These are phyloP conservation scores for Struthio camelus DNA, from an alignment of 2,113 vertebrate species.

Conservation along the genomic window DNA sequence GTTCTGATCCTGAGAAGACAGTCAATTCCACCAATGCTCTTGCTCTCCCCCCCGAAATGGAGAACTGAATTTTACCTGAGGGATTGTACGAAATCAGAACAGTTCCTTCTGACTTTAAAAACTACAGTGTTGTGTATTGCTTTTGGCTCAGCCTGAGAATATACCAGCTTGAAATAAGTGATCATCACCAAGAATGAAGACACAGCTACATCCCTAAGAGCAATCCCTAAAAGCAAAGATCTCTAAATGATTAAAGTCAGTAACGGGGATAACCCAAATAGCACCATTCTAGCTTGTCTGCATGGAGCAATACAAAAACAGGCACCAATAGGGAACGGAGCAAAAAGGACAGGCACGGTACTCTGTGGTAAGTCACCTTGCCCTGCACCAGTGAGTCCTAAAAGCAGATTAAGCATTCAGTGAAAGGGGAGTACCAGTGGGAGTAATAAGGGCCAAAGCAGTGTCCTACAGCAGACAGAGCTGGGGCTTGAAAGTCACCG, in stretches of 20 bases:
- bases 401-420: background rate
- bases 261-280: background rate
- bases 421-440: background rate
- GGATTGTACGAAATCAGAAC: background rate
- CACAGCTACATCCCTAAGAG: background rate
- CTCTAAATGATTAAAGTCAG: background rate
- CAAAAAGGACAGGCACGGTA: background rate
- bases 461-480: background rate
- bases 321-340: background rate
- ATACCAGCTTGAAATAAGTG: background rate
- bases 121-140: accelerated
- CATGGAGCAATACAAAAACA: background rate
- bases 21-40: background rate
- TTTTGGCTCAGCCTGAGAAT: background rate
- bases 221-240: background rate
- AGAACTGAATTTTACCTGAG: background rate
- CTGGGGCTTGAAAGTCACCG: accelerated
- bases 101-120: background rate
- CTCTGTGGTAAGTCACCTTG: accelerated
- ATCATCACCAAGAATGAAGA: background rate
- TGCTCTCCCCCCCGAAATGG: accelerated
- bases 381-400: background rate
- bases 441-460: background rate
- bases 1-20: background rate
- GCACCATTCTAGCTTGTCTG: accelerated